Base-by-base conservation (phyloP, 2,797 vertebrate species). In the Scyliorhinus canicula region DNA sequence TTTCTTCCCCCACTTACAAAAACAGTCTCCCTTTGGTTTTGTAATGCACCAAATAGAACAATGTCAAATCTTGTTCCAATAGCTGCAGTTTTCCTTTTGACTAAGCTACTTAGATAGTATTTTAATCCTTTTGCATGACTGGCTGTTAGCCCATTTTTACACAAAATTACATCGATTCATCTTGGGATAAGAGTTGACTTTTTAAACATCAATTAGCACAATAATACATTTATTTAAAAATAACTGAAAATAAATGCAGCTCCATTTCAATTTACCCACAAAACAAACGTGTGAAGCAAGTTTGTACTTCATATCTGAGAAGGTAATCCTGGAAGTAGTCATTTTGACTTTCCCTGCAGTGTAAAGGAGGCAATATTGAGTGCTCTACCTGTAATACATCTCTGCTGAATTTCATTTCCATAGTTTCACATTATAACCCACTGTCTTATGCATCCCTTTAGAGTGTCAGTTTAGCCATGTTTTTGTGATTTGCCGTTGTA, bases 101-200 rank as follows among this genome's bases (percentile, higher is more conserved):
- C 57, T 90, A 63, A 90, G 86, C 86, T 90, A 60, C 86, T 90
- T 63, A 60, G 86, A 40, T 63, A 90, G 86, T 90, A 60, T 90
- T 90, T 90, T 90, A 90, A 90, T 90, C 86, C 86, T 24, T 40
- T 90, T 60, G 57, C 55, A 57, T 1, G n/a, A 31, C 55, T 63
- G 86, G 35, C 86, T 90, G 55, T 57, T 6, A 90, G 86, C 86
- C 86, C 40, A 60, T 90, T 63, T 65, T 63, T 90, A 63, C 55
- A 90, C 55, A n/a, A 90, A 90, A 90, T 40, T 63, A 90, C 55
- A 90, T 90, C 57, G n/a, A 90, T 90, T 90, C 57, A n/a, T 90
- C 86, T 55, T 24, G 57, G 35, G 35, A 90, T 40, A 40, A 24
- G 35, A n/a, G 35, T 5, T 60, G 16, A 60, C 86, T 90, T 88